Conservation (phyloP, 2,797 vertebrate species). For the Oreonectes daqikongensis region DNA sequence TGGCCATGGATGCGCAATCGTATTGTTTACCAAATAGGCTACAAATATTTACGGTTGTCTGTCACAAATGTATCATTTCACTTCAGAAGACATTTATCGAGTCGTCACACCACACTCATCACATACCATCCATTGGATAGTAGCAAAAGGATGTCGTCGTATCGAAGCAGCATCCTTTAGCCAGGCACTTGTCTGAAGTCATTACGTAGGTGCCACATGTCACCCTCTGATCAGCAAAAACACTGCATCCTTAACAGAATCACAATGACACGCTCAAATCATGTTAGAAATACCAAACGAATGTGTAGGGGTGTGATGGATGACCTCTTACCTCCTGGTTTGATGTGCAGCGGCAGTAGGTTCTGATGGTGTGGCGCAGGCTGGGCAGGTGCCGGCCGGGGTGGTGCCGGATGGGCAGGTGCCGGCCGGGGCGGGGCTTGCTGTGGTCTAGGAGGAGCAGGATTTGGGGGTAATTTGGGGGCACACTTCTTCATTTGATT, state of each 20-base stretch:
- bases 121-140: slow-evolving; percentile 73
- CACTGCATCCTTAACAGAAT: slow-evolving; percentile 62
- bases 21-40: too few species aligned
- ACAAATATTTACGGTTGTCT: too few species aligned
- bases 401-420: too few species aligned
- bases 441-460: not conserved
- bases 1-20: too few species aligned
- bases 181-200: slow-evolving; percentile 50
- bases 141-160: slow-evolving; percentile 54
- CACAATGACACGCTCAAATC: not conserved
- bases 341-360: not conserved
- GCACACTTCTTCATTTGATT: not conserved
- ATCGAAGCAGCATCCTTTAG: slow-evolving; percentile 67
- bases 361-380: too few species aligned
- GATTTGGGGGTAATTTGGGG: not conserved
- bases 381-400: not conserved
- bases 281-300: not conserved
- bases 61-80: too few species aligned
- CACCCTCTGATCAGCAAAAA: slow-evolving; percentile 54
- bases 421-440: too few species aligned
- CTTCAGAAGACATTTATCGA: too few species aligned
- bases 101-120: too few species aligned
- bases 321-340: slow-evolving; percentile 13
- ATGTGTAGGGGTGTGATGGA: not conserved
- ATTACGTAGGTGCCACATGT: slow-evolving; percentile 53